phyloP scores from a whole-genome alignment of 1,140 invertebrate genomes.

The Heliconius melpomene region DNA sequence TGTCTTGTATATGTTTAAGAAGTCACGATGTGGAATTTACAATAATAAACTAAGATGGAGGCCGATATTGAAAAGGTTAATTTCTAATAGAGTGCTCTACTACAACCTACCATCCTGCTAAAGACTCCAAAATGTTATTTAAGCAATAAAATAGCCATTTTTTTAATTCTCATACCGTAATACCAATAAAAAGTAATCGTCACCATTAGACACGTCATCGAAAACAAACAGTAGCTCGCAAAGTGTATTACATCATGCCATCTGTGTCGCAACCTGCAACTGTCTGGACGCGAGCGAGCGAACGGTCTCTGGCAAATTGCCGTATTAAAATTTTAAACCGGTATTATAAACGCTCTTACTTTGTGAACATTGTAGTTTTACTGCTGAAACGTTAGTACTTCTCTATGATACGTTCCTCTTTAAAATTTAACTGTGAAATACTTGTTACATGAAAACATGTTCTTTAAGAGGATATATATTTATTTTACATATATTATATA shows the following conservation, averaged over 20 bases:
- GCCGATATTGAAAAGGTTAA: neutral
- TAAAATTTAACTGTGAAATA: conserved; percentile 20
- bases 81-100: neutral
- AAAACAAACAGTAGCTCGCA: conserved; percentile 38
- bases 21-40: conserved; percentile 1
- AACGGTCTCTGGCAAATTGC: conserved; percentile 52
- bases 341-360: conserved; percentile 61
- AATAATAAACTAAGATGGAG: neutral
- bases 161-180: neutral
- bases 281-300: neutral
- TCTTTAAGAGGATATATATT: neutral
- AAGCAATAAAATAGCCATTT: neutral
- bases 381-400: conserved; percentile 35
- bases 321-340: conserved; percentile 69
- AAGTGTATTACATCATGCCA: conserved; percentile 54
- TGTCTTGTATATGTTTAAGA: neutral
- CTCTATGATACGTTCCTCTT: conserved; percentile 28
- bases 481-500: neutral
- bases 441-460: neutral
- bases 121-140: too few species aligned
- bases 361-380: conserved; percentile 42
- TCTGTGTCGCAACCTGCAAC: conserved; percentile 32
- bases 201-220: conserved; percentile 32
- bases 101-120: too few species aligned
- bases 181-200: conserved; percentile 21